These are phyloP conservation scores for Cyphomyrus plagiostoma DNA, from an alignment of 2,113 vertebrate species.

Conservation along the genomic window DNA sequence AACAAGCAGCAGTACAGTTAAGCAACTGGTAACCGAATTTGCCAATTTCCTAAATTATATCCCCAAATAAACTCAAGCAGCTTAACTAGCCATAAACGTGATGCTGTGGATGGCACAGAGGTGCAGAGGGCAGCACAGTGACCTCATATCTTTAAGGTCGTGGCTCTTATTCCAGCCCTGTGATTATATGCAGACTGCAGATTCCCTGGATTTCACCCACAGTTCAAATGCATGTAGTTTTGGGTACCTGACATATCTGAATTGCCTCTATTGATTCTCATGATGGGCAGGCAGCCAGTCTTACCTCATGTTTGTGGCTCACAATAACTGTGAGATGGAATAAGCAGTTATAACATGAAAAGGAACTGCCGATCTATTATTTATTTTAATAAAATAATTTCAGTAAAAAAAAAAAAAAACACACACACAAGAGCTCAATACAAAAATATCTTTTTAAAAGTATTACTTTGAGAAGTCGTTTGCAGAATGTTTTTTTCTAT, in stretches of 20 bases:
- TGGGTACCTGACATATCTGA: not conserved
- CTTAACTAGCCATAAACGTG: not conserved
- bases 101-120: not conserved
- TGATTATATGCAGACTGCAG: not conserved
- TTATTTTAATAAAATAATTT: not conserved
- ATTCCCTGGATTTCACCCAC: not conserved
- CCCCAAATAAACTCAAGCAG: not conserved
- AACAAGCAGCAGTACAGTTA: not conserved
- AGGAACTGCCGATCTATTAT: not conserved
- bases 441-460: constrained; percentile 15
- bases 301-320: not conserved
- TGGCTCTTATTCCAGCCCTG: not conserved
- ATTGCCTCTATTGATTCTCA: not conserved
- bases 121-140: not conserved
- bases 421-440: not conserved
- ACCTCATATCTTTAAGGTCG: not conserved
- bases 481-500: not conserved
- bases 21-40: not conserved
- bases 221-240: not conserved
- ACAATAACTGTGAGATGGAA: not conserved
- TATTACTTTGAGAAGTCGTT: not conserved
- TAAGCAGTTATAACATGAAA: not conserved
- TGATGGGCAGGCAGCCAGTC: not conserved
- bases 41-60: not conserved
- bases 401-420: not conserved